Base-by-base conservation (phyloP, 2,113 vertebrate species). In the Myotis lucifugus region DNA sequence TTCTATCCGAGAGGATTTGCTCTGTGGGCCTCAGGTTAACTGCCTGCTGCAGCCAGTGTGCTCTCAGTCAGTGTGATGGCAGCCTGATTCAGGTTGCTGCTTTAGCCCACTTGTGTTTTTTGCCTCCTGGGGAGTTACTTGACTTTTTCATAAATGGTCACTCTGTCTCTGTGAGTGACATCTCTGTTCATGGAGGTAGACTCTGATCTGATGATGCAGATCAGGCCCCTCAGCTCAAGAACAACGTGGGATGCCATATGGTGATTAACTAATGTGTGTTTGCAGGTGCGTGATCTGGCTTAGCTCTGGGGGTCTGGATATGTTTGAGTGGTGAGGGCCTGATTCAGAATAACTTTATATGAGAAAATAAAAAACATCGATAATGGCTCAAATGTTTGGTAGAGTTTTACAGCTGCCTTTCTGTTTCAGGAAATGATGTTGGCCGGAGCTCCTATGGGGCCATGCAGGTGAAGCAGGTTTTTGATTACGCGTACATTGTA, bases 381-480 rank as follows among this genome's bases (percentile, higher is more conserved):
- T 4, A 5, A 2, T 0, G 46, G 40, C 27, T 12, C 19, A 13
- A 0, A 15, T 29, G 40, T 32, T 3, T 3, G 11, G 37, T 21
- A 9, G 46, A 27, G 25, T 81, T 29, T 74, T 37, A 79, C 29
- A 32, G 74, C n/a, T 34, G 19, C 70, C 48, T 56, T n/a, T 73
- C 64, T 90, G 48, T 97, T 98, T 67, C 97, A 99, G 99, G 99
- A 92, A 99, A 99, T 27, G 99, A 99, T 32, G 99, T 99, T 42
- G 99, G 99, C 95, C 99, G 99, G 94, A 99, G 99, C 98, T 99
- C 99, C 42, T 99, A 99, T 0, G 99, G 99, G 96, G 99, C 99
- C 98, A 99, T 99, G 99, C 99, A 99, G 98, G 99, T 99, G 98
- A 99, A 99, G 97, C 99, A 99, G 98, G 99, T 99, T 14, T 99